phyloP scores from a whole-genome alignment of 2,888 invertebrate species.

The Dusona sp. region DNA sequence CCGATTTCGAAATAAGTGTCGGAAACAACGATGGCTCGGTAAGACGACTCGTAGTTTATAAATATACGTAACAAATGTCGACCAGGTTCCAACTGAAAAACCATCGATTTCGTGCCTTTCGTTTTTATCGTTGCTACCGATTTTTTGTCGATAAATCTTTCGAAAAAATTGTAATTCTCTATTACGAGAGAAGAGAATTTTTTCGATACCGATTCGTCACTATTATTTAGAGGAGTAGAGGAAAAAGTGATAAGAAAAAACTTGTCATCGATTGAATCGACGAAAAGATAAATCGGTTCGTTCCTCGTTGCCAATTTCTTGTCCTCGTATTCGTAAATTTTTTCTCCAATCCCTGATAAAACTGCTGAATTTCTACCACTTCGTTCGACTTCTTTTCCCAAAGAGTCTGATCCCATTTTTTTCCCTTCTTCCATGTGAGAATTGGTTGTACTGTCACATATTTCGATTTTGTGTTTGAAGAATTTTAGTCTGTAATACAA shows the following conservation, averaged over 20 bases:
- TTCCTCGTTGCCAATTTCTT: conserved; percentile 66
- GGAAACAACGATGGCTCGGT: conserved; percentile 70
- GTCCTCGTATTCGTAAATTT: conserved; percentile 49
- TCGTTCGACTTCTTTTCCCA: conserved; percentile 43
- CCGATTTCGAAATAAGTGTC: conserved; percentile 75
- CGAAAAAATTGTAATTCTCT: conserved; percentile 72
- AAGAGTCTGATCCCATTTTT: conserved; percentile 30
- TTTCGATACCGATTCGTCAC: neutral
- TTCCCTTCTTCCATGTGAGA: neutral
- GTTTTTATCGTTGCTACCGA: conserved; percentile 52
- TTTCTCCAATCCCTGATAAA: neutral
- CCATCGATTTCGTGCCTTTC: conserved; percentile 69
- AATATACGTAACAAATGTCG: conserved; percentile 74
- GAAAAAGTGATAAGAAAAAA: conserved; percentile 74
- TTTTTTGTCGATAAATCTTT: conserved; percentile 21
- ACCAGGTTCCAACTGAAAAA: conserved; percentile 75
- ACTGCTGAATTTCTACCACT: neutral
- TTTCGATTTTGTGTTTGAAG: conserved; percentile 68
- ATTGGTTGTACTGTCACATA: conserved; percentile 56
- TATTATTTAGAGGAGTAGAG: conserved; percentile 14
- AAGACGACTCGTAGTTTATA: conserved; percentile 64
- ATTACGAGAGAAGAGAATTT: conserved; percentile 66
- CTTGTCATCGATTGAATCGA: conserved; percentile 73
- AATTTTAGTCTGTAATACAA: conserved; percentile 74
- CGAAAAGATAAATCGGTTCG: conserved; percentile 75